A percentile compares a stretch with the other conserved stretches of the same genome.
These are phyloP conservation scores for Pseudonaja textilis DNA, from an alignment of 2,113 vertebrate species.

Conservation along the genomic window DNA sequence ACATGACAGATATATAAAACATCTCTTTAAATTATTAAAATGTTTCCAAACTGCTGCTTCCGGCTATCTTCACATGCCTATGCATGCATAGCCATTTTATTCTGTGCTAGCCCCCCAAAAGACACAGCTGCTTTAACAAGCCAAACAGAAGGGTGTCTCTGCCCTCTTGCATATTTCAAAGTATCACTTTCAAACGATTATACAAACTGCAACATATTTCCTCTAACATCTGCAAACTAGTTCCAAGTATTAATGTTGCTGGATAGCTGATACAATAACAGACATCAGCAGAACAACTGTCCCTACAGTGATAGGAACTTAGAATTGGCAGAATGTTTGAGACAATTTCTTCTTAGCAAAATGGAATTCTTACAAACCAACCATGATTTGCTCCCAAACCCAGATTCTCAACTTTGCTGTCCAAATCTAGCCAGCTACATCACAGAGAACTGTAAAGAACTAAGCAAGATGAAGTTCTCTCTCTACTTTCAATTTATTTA, in stretches of 20 bases:
- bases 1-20: not conserved
- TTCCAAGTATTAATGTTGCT: not conserved
- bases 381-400: not conserved
- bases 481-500: not conserved
- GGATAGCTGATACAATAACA: not conserved
- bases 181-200: not conserved
- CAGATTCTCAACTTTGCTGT: not conserved
- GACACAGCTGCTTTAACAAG: not conserved
- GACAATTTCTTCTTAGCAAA: not conserved
- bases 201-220: not conserved
- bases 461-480: not conserved
- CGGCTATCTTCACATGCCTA: not conserved
- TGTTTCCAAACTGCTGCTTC: not conserved
- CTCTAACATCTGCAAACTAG: not conserved
- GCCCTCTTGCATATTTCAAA: not conserved
- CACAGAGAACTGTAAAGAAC: not conserved
- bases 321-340: not conserved
- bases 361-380: not conserved
- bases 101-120: not conserved
- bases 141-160: not conserved
- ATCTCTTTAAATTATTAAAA: not conserved
- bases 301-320: not conserved
- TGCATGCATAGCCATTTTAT: not conserved
- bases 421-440: not conserved
- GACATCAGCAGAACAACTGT: not conserved